Conservation (phyloP, 2,797 vertebrate genomes). For the Calcarius lapponicus region DNA sequence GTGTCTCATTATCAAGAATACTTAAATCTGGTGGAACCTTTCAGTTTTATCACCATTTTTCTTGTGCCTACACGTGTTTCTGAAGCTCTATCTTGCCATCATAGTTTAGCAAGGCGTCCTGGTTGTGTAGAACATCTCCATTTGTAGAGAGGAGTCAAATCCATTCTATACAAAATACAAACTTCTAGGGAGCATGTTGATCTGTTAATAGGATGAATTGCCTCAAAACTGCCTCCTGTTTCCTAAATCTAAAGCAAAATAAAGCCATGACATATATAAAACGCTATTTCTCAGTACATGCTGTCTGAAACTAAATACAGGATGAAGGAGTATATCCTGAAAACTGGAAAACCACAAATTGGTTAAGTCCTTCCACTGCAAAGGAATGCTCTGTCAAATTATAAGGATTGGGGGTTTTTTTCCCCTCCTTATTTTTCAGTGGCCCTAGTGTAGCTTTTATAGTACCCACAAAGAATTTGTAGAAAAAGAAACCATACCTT, state of each 20-base stretch:
- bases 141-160: neutral
- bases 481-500: neutral
- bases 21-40: neutral
- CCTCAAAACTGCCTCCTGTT: neutral
- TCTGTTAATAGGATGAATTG: neutral
- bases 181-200: neutral
- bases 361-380: neutral
- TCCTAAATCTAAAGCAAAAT: neutral
- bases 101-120: neutral
- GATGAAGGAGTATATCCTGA: neutral
- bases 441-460: neutral
- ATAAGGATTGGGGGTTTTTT: rapidly evolving
- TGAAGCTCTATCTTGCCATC: neutral
- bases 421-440: rapidly evolving
- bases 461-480: neutral
- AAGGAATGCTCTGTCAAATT: neutral
- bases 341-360: neutral
- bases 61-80: neutral
- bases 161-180: neutral
- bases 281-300: neutral
- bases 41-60: neutral
- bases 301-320: neutral
- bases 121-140: neutral
- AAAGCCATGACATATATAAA: neutral
- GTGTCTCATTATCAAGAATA: neutral